A percentile compares a stretch with the other conserved stretches of the same genome.
Evolutionary conservation across 2,888 invertebrate species (phyloP).

Genomic region (Nemotelus nigrinus): DNA sequence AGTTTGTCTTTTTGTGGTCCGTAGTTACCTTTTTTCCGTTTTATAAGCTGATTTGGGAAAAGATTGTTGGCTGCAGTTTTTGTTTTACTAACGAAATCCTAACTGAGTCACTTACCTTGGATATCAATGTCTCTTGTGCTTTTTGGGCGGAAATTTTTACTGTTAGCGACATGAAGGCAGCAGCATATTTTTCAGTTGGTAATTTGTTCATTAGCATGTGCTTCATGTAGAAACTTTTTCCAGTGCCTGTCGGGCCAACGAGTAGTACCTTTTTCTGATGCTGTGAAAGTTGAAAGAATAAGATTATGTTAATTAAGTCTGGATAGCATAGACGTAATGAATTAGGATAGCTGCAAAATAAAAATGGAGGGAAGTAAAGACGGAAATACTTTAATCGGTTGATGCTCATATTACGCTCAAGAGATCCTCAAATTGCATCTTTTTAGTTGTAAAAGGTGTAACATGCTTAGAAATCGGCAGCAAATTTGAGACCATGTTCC

Average conservation of each 20-base stretch:
- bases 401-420: too few relatives aligned
- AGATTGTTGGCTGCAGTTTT: not conserved
- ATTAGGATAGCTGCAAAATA: too few relatives aligned
- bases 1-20: slow-evolving; percentile 85
- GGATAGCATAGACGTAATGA: not conserved
- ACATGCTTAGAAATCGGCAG: too few relatives aligned
- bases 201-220: slow-evolving; percentile 76
- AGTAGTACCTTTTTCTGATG: slow-evolving; percentile 77
- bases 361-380: too few relatives aligned
- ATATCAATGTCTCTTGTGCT: slow-evolving; percentile 84
- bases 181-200: slow-evolving; percentile 79
- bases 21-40: slow-evolving; percentile 82
- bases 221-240: slow-evolving; percentile 83
- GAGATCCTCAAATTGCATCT: too few relatives aligned
- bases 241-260: slow-evolving; percentile 88
- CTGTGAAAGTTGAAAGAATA: slow-evolving; percentile 49
- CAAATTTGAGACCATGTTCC: too few relatives aligned
- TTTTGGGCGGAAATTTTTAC: slow-evolving; percentile 89
- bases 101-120: slow-evolving; percentile 65
- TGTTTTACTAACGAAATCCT: too few relatives aligned
- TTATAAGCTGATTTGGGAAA: slow-evolving; percentile 67
- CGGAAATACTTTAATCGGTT: too few relatives aligned
- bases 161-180: slow-evolving; percentile 88
- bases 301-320: not conserved
- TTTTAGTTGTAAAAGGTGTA: too few relatives aligned